Conservation (phyloP, 2,113 vertebrate species). For the Crotophaga sulcirostris region DNA sequence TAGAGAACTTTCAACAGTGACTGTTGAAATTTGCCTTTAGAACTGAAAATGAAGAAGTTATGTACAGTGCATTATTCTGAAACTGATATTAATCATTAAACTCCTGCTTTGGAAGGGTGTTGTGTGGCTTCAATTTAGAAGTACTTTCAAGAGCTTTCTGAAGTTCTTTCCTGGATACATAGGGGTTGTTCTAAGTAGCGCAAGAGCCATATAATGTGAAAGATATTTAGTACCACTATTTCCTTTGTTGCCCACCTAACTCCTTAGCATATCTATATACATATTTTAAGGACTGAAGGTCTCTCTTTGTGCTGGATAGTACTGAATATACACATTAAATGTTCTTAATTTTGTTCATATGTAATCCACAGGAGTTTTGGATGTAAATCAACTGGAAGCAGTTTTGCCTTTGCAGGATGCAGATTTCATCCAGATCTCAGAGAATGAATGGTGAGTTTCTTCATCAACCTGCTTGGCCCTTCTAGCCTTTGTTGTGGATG, state of each 20-base stretch:
- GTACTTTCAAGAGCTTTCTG: neutral
- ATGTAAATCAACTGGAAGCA: neutral
- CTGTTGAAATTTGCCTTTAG: neutral
- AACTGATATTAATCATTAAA: neutral
- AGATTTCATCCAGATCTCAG: neutral
- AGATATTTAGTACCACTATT: neutral
- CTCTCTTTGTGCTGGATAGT: neutral
- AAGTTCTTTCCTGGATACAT: neutral
- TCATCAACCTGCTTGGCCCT: neutral
- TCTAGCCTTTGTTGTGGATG: neutral
- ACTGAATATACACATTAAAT: neutral
- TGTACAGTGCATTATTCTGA: neutral
- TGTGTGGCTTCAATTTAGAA: neutral
- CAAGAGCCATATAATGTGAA: rapidly evolving
- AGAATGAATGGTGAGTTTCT: neutral
- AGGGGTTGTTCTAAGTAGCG: neutral
- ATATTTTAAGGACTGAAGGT: neutral
- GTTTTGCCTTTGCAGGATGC: neutral
- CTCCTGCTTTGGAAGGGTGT: neutral
- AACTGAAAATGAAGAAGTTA: neutral
- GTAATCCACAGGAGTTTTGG: neutral
- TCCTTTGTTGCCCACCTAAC: neutral
- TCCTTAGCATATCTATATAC: too few species aligned
- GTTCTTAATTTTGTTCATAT: neutral
- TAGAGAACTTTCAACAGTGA: neutral